Percentiles rank a stretch among this genome's conserved stretches.
Evolutionary conservation across 1,140 invertebrate species (phyloP).

Genomic region (Procambarus clarkii): DNA sequence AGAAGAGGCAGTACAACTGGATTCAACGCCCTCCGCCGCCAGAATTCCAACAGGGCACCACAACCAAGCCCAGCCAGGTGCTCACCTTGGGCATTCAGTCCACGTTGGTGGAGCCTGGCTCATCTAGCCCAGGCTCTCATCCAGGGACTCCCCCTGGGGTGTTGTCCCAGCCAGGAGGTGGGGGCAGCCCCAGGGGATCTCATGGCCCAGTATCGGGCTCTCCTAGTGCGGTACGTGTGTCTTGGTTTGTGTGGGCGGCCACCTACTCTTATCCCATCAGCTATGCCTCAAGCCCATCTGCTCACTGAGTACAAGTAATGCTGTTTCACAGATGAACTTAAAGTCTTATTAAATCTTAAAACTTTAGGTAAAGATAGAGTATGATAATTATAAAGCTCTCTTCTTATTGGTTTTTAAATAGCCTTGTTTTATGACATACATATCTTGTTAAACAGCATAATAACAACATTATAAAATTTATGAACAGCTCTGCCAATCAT

Average conservation of each 20-base stretch:
- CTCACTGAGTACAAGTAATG: slow-evolving; percentile 32
- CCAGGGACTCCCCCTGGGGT: slow-evolving; percentile 41
- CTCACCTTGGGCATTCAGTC: slow-evolving; percentile 45
- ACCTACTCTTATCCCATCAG: slow-evolving; percentile 18
- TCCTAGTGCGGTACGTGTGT: slow-evolving; percentile 64
- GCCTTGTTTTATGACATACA: no score
- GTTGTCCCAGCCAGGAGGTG: slow-evolving; percentile 48
- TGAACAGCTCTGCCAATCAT: slow-evolving; percentile 15
- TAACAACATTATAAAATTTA: background rate
- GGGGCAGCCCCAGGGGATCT: slow-evolving; percentile 56
- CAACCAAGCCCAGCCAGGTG: slow-evolving; percentile 77
- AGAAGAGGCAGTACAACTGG: slow-evolving; percentile 91
- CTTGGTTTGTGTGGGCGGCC: slow-evolving; percentile 57
- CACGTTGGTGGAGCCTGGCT: slow-evolving; percentile 40
- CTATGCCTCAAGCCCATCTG: slow-evolving; percentile 27
- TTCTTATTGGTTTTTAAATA: no score
- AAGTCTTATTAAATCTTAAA: background rate
- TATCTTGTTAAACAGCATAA: slow-evolving; percentile 28
- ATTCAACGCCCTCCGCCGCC: slow-evolving; percentile 91
- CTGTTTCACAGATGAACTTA: slow-evolving; percentile 13
- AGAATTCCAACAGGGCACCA: slow-evolving; percentile 82
- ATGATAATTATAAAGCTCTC: background rate
- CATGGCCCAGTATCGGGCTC: slow-evolving; percentile 49
- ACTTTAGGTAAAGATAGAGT: background rate
- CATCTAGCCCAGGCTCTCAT: slow-evolving; percentile 60